Base-by-base conservation (phyloP, 2,888 invertebrate genomes). In the Salticus scenicus region DNA sequence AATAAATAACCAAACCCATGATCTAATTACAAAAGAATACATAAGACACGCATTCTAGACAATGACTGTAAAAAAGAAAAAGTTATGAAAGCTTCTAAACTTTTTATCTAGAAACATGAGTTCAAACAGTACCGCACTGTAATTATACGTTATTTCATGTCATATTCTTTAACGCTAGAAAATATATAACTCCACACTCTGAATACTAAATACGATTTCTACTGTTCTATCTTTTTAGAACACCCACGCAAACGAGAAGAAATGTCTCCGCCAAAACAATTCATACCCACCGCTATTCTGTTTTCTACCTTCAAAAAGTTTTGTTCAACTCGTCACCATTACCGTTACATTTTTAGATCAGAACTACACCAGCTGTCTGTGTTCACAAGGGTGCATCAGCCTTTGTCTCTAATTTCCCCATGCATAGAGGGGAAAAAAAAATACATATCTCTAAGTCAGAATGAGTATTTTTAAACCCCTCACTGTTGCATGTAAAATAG, bases 401-500 rank as follows among this genome's bases (percentile, higher is more conserved):
- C 47, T 47, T 47, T 47, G 47, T 47, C 47, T 47, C 47, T 47
- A 47, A 47, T 47, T 17, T 5, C n/a, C 8, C 47, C 17, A 2
- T n/a, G 17, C n/a, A 8, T 37, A 12, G 7, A 8, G 5, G 12
- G 47, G 17, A n/a, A 47, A 47, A 47, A 47, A 47, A 47, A 47
- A 17, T 47, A 47, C 47, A 47, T 47, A 47, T 47, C 47, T 47
- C 47, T 14, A 2, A 47, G 12, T 47, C 47, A 47, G 17, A 47
- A 47, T 47, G 47, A 47, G 47, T 47, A 47, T 47, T 47, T 47
- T 47, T 47, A 47, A 37, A 10, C 47, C 47, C 47, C 47, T 37
- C 37, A 47, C 47, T 47, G 47, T 47, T 47, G 47, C 47, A 47
- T 47, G 47, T 47, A 47, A 47, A 47, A 47, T 47, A 47, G 47